phyloP scores from a whole-genome alignment of 1,140 invertebrate species.

The Lutraria rhynchaena region DNA sequence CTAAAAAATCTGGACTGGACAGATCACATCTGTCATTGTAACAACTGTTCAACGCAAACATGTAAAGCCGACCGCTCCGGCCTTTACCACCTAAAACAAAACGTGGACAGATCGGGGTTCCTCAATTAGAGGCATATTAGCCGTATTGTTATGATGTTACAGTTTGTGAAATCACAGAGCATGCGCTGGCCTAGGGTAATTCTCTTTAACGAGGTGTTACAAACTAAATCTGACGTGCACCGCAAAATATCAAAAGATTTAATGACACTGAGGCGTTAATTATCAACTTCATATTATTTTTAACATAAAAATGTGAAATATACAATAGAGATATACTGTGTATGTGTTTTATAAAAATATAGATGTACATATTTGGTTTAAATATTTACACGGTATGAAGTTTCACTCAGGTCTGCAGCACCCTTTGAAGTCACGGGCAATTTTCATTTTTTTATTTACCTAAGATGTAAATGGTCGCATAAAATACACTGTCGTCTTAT shows the following conservation, averaged over 20 bases:
- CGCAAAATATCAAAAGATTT: not conserved
- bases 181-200: slow-evolving; percentile 21
- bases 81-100: slow-evolving; percentile 46
- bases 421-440: no score
- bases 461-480: no score
- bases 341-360: no score
- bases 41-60: slow-evolving; percentile 33
- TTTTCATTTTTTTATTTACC: no score
- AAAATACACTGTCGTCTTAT: no score
- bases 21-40: slow-evolving; percentile 38
- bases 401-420: no score
- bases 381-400: no score
- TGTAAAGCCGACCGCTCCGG: slow-evolving; percentile 12
- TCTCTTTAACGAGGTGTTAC: slow-evolving; percentile 30
- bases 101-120: slow-evolving; percentile 1
- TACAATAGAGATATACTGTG: no score
- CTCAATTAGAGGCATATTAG: slow-evolving; percentile 48
- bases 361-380: no score
- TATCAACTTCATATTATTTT: no score
- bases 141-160: slow-evolving; percentile 37
- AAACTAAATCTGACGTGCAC: slow-evolving; percentile 33
- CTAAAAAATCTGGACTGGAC: slow-evolving; percentile 31
- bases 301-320: no score
- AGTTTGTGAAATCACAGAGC: slow-evolving; percentile 33
- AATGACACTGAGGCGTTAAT: no score